Percentiles rank a stretch among this genome's conserved stretches.
Evolutionary conservation across 2,888 invertebrate species (phyloP).

Genomic region (Papilio elwesi): DNA sequence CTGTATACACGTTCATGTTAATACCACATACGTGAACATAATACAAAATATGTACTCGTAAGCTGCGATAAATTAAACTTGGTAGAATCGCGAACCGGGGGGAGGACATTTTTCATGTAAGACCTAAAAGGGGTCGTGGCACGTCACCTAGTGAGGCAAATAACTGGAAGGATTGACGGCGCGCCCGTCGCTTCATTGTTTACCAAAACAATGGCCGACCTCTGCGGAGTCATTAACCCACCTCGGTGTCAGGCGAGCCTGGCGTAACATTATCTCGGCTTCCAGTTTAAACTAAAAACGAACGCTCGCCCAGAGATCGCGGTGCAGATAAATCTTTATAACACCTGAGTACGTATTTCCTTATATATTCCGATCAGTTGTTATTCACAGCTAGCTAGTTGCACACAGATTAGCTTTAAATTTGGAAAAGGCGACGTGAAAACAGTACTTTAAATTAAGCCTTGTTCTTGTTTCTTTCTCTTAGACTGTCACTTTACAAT

Average conservation of each 20-base stretch:
- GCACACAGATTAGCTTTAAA: no score
- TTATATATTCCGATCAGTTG: not conserved
- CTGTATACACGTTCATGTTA: not conserved
- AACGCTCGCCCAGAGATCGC: conserved; percentile 1
- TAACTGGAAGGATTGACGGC: conserved; percentile 75
- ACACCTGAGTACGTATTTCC: not conserved
- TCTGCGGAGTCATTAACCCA: conserved; percentile 82
- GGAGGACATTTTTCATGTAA: conserved; percentile 47
- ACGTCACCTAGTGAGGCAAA: conserved; percentile 74
- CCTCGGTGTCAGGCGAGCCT: conserved; percentile 68
- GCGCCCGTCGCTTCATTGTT: conserved; percentile 75
- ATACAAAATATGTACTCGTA: not conserved
- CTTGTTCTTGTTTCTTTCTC: no score
- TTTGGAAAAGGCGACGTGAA: no score
- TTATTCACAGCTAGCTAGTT: no score
- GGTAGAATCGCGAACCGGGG: conserved; percentile 22
- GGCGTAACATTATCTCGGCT: conserved; percentile 37
- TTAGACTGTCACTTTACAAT: no score
- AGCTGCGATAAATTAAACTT: conserved; percentile 34
- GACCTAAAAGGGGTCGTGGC: conserved; percentile 65
- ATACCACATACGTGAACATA: no score
- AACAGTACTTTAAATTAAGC: no score
- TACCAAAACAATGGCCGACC: conserved; percentile 81
- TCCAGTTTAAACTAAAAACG: conserved; percentile 30
- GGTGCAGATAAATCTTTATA: conserved; percentile 3